Evolutionary conservation across 2,888 invertebrate species (phyloP), one percentile per base, ranked within the genome.

Genomic region (Neuroscelio doddi): DNA sequence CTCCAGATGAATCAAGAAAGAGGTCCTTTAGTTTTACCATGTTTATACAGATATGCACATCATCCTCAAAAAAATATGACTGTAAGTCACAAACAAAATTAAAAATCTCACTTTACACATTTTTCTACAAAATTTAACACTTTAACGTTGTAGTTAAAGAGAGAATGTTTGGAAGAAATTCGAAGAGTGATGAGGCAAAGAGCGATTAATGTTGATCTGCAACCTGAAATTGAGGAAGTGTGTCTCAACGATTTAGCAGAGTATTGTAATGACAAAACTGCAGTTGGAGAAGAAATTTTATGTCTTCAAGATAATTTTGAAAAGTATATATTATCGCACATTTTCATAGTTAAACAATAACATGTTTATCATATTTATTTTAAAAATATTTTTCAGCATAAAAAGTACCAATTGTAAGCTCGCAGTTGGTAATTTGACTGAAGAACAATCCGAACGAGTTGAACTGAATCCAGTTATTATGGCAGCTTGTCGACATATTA

Each of bases 181-280:
- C 91, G 92, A 71, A 90, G 96, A 66, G 94, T 97, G 0, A 96
- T 99, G 95, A 89, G 95, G 24, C 94, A 96, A 81, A 88, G 98
- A 65, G 97, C 98, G 0, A 88, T 94, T 4, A 94, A 93, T 77
- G 97, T 98, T 1, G 94, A 97, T 80, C 87, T 99, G 32, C 91
- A 96, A 77, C 98, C 98, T 1, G 95, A 97, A 85, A 92, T 99
- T 42, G 98, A 98, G 85, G 93, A 93, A 75, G 89, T 88, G 29
- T 99, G 99, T 80, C 87, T 98, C 15, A 90, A 90, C 64, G 97
- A 98, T 76, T 87, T 99, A 14, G 92, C 94, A 0, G 87, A 88
- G 58, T 88, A 90, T 73, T 99, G 99, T 83, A 92, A 91, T 58
- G 92, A 93, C 70, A 92, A 93, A 81, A 91, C 92, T n/a, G 92